These are phyloP conservation scores for Aurelia aurita DNA, from an alignment of 30 jellyfish, hydroid and myxozoan species.

Conservation along the genomic window DNA sequence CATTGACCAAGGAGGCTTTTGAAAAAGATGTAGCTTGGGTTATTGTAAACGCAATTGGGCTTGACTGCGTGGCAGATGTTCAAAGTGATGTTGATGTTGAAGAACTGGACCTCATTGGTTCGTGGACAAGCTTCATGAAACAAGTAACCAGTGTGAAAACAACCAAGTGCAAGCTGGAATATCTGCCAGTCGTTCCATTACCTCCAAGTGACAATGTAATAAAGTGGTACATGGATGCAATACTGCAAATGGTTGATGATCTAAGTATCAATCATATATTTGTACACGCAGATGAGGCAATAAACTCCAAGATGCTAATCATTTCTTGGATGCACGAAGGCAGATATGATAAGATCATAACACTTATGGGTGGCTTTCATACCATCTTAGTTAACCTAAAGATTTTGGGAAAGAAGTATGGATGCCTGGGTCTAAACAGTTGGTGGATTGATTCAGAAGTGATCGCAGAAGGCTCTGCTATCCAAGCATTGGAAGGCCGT, in stretches of 20 bases:
- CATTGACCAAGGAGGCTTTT: constrained; percentile 41
- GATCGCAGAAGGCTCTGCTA: constrained; percentile 67
- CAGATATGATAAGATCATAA: constrained; percentile 45
- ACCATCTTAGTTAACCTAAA: constrained; percentile 52
- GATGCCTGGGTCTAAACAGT: constrained; percentile 51
- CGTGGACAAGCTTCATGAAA: constrained; percentile 62
- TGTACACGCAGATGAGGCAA: constrained; percentile 31
- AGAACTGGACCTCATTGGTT: constrained; percentile 53
- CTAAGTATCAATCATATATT: constrained; percentile 42
- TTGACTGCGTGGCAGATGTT: constrained; percentile 46
- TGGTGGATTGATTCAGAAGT: constrained; percentile 66
- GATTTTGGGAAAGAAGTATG: constrained; percentile 57
- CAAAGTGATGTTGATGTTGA: constrained; percentile 44
- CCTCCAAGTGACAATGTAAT: constrained; percentile 47
- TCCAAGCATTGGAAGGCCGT: constrained; percentile 72
- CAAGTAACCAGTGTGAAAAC: constrained; percentile 32
- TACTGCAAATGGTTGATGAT: constrained; percentile 54
- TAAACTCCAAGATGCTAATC: constrained; percentile 55
- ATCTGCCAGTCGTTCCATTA: constrained; percentile 68
- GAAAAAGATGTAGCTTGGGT: constrained; percentile 62
- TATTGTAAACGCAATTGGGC: constrained; percentile 50
- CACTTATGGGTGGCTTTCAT: constrained; percentile 70
- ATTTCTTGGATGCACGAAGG: constrained; percentile 56
- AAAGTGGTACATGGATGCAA: constrained; percentile 50
- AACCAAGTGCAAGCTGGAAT: constrained; percentile 67